Conservation (phyloP, 2,113 vertebrate species). For the Lampris megalopsis region DNA sequence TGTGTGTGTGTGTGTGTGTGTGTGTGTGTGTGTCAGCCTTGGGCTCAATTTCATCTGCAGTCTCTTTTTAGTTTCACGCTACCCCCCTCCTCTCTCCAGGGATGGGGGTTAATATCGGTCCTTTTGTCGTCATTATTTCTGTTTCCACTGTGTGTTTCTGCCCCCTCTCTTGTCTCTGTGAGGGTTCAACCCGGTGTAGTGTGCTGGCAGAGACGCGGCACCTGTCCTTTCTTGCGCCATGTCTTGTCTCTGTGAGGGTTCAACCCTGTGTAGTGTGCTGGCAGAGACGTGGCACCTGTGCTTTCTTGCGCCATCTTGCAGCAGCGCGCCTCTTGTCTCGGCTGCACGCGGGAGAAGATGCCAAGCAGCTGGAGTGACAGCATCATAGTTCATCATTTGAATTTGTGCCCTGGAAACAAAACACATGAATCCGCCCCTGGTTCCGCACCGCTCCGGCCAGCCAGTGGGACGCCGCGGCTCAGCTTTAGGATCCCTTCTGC, state of each 20-base stretch:
- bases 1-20: not conserved
- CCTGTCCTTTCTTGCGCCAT: too few species aligned
- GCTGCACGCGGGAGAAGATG: conserved; percentile 1
- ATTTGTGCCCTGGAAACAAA: not conserved
- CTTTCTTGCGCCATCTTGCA: not conserved
- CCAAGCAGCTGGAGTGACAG: conserved; percentile 8
- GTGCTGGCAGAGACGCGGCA: too few species aligned
- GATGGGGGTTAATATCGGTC: not conserved
- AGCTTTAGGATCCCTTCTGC: not conserved
- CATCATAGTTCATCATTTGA: conserved; percentile 11
- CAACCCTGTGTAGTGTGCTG: too few species aligned
- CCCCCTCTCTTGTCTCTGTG: not conserved
- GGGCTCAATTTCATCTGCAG: not conserved
- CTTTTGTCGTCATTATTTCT: not conserved
- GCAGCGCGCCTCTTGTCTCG: not conserved
- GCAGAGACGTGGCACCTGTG: too few species aligned
- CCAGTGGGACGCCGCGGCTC: not conserved
- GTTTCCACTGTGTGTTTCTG: not conserved
- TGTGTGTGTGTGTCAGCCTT: not conserved
- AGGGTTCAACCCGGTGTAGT: not conserved
- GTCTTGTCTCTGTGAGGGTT: too few species aligned
- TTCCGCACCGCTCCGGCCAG: not conserved
- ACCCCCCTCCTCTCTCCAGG: not conserved
- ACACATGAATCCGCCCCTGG: not conserved
- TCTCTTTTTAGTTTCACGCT: not conserved